phyloP scores from a whole-genome alignment of 64 coral and sea anemone species.

The Montipora foliosa region DNA sequence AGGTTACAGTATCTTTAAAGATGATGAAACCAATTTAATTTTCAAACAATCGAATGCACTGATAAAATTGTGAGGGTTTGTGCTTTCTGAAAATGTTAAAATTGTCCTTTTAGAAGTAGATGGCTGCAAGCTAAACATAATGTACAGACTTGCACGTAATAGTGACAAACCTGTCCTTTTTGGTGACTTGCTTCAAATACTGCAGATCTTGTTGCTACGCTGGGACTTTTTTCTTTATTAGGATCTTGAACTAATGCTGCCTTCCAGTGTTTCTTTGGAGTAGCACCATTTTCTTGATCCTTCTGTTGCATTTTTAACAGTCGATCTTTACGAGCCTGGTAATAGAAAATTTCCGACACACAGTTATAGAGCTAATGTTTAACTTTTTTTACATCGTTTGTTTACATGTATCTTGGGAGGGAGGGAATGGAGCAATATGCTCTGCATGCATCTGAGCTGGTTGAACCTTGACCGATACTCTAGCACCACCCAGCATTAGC shows the following conservation, averaged over 20 bases:
- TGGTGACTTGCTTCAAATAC: constrained; percentile 61
- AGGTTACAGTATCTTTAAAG: too few relatives aligned
- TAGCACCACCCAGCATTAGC: too few relatives aligned
- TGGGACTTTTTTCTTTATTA: constrained; percentile 50
- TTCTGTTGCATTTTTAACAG: constrained; percentile 88
- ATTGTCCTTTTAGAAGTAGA: too few relatives aligned
- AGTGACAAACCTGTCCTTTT: constrained; percentile 15
- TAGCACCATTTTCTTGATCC: constrained; percentile 78
- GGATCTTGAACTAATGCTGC: constrained; percentile 49
- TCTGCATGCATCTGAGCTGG: too few relatives aligned
- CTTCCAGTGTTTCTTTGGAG: constrained; percentile 94
- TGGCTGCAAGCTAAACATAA: too few relatives aligned
- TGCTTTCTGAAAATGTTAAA: too few relatives aligned
- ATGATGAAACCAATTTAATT: too few relatives aligned
- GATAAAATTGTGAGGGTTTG: too few relatives aligned
- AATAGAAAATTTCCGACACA: not conserved
- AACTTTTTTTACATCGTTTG: not conserved
- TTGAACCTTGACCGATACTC: too few relatives aligned
- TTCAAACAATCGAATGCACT: too few relatives aligned
- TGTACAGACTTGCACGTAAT: not conserved
- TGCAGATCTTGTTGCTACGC: constrained; percentile 87
- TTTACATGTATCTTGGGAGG: too few relatives aligned
- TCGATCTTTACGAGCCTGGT: constrained; percentile 81
- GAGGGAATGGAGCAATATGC: too few relatives aligned
- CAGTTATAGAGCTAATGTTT: not conserved